phyloP scores from a whole-genome alignment of 2,888 invertebrate genomes.

The Rotaria sp. region DNA sequence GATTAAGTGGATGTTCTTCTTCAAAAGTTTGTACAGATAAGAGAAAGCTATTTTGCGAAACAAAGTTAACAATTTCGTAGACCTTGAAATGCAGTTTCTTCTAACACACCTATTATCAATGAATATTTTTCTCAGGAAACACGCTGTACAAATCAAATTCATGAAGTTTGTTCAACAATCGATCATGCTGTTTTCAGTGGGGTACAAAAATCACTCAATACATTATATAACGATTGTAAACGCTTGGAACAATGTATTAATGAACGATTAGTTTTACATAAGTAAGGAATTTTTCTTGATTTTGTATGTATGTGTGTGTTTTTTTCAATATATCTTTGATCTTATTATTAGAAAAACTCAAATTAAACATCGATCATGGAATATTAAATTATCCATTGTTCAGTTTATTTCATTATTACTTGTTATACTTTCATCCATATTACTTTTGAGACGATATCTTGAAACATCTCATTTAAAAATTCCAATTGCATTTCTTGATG shows the following conservation, averaged over 20 bases:
- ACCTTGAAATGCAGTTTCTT: too few species aligned
- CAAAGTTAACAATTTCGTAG: too few species aligned
- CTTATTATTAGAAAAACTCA: background rate
- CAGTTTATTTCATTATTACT: constrained; percentile 25
- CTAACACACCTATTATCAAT: too few species aligned
- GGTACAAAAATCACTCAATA: constrained; percentile 60
- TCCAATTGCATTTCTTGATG: background rate
- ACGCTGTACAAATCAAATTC: constrained; percentile 61
- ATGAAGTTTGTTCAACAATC: constrained; percentile 59
- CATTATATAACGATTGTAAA: constrained; percentile 57
- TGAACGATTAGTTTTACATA: background rate
- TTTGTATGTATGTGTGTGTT: too few species aligned
- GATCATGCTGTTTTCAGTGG: constrained; percentile 61
- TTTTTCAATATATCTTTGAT: background rate
- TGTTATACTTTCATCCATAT: background rate
- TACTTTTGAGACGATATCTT: background rate
- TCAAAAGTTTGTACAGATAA: too few species aligned
- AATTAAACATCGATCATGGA: constrained; percentile 12
- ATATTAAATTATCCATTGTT: background rate
- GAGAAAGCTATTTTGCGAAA: too few species aligned
- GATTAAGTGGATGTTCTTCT: too few species aligned
- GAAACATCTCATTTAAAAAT: background rate
- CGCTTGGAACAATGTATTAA: background rate
- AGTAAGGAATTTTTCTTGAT: background rate
- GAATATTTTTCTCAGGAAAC: constrained; percentile 45